Base-by-base conservation (phyloP, 2,888 invertebrate species). In the Chymomyza amoena region DNA sequence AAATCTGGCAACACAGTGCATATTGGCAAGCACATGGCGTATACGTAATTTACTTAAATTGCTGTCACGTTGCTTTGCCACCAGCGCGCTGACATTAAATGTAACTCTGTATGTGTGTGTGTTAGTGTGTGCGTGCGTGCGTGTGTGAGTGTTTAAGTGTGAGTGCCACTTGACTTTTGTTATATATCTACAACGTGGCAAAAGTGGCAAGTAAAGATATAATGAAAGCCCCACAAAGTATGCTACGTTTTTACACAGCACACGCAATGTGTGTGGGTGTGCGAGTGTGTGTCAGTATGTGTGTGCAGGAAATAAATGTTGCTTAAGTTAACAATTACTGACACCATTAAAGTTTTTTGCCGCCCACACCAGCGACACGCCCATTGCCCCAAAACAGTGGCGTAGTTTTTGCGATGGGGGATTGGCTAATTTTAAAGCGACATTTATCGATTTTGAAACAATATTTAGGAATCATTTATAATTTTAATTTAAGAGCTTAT, bases 321-420 rank as follows among this genome's bases (percentile, higher is more conserved):
- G 83, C 80, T 87, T 83, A 77, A 87, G 85, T 82, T 88, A 88
- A 87, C 87, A 87, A 87, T 87, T 88, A 88, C 88, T 87, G 88
- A 87, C 87, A 88, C 88, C 88, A 88, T 87, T 87, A 88, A 87
- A 87, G 83, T 85, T 82, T n/a, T 75, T 52, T 69, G 66, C 59
- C 18, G 68, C 66, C 59, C 72, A 61, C 73, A 66, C 72, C 75
- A 28, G 62, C 62, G 13, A 13, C 62, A 65, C 77, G 60, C 77
- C 71, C 67, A 59, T 52, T 57, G 20, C n/a, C 60, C n/a, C 9
- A 0, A 0, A 3, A 32, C 32, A 32, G 32, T 32, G 32, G 32
- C 32, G 32, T 32, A 32, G 32, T 32, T 32, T 7, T 7, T 32
- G 9, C 6, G 9, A 7, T 6, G 9, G 9, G 32, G 32, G 32